Evolutionary conservation across 2,888 invertebrate species (phyloP).

Genomic region (Sphaeridia pumilis): DNA sequence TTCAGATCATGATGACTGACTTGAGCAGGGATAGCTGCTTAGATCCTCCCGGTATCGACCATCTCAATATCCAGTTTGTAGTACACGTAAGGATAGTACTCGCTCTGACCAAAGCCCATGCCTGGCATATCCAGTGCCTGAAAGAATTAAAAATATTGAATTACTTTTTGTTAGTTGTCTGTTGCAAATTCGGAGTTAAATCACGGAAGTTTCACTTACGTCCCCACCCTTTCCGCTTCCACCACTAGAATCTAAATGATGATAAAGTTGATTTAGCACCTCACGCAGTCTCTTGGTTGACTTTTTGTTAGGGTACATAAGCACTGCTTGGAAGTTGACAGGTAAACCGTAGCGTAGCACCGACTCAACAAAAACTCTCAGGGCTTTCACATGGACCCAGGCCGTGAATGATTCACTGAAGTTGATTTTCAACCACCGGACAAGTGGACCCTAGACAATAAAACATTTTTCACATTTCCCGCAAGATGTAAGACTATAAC

Average conservation of each 20-base stretch:
- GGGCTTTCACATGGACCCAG: constrained; percentile 96
- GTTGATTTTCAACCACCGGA: constrained; percentile 98
- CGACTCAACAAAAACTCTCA: constrained; percentile 97
- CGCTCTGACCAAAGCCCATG: constrained; percentile 80
- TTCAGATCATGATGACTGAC: too few relatives aligned
- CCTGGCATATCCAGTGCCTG: constrained; percentile 92
- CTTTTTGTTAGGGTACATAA: constrained; percentile 87
- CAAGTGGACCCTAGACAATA: constrained; percentile 91
- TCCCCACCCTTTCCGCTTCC: constrained; percentile 33
- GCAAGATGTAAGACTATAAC: too few relatives aligned
- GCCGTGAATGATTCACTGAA: constrained; percentile 99
- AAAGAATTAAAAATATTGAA: neutral
- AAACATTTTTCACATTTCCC: too few relatives aligned
- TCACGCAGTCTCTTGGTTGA: constrained; percentile 77
- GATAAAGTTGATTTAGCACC: constrained; percentile 77
- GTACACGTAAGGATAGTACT: constrained; percentile 97
- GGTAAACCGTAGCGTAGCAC: constrained; percentile 98
- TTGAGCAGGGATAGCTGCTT: too few relatives aligned
- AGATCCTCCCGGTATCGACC: constrained; percentile 52
- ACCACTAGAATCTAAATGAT: constrained; percentile 89
- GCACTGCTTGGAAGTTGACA: constrained; percentile 96
- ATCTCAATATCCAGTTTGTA: constrained; percentile 95
- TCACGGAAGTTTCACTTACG: constrained; percentile 32
- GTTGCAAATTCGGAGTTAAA: too few relatives aligned
- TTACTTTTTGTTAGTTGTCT: too few relatives aligned